Percentiles rank a stretch among this genome's conserved stretches.
Evolutionary conservation across 2,888 invertebrate species (phyloP).

Genomic region (Sarcophaga variegata): DNA sequence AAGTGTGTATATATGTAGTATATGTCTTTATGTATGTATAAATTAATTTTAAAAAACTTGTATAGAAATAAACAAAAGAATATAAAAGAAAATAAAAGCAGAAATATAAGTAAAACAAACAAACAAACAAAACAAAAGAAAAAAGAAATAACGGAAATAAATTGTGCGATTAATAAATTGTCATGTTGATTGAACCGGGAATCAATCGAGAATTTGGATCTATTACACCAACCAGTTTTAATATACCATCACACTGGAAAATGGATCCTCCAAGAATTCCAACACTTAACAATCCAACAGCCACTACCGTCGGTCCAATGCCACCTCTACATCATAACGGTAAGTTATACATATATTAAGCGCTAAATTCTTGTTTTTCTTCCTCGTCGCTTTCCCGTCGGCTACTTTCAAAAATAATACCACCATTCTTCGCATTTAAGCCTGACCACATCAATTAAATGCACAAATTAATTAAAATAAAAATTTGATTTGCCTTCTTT

Average conservation of each 20-base stretch:
- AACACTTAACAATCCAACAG: conserved; percentile 70
- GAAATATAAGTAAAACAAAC: background rate
- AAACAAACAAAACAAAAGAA: conserved; percentile 8
- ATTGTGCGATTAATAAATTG: conserved; percentile 79
- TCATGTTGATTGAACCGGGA: conserved; percentile 82
- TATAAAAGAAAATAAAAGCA: background rate
- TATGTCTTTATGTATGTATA: too few relatives aligned
- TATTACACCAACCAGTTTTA: conserved; percentile 80
- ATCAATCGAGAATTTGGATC: conserved; percentile 81
- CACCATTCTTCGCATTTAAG: too few relatives aligned
- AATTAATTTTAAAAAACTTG: background rate
- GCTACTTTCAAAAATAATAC: background rate
- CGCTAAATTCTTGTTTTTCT: background rate
- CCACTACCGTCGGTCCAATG: conserved; percentile 72
- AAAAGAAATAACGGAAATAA: conserved; percentile 49
- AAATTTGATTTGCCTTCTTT: too few relatives aligned
- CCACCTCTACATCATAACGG: conserved; percentile 77
- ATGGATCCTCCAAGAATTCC: conserved; percentile 81
- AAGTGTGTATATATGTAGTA: too few relatives aligned
- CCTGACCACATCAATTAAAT: too few relatives aligned
- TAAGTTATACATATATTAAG: conserved; percentile 71
- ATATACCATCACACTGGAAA: conserved; percentile 80
- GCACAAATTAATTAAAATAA: too few relatives aligned
- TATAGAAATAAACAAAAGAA: conserved; percentile 8
- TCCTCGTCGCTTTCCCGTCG: conserved; percentile 8